Evolutionary conservation across 2,888 invertebrate species (phyloP), one percentile per base, ranked within the genome.

Genomic region (Lasioglossum lativentre): DNA sequence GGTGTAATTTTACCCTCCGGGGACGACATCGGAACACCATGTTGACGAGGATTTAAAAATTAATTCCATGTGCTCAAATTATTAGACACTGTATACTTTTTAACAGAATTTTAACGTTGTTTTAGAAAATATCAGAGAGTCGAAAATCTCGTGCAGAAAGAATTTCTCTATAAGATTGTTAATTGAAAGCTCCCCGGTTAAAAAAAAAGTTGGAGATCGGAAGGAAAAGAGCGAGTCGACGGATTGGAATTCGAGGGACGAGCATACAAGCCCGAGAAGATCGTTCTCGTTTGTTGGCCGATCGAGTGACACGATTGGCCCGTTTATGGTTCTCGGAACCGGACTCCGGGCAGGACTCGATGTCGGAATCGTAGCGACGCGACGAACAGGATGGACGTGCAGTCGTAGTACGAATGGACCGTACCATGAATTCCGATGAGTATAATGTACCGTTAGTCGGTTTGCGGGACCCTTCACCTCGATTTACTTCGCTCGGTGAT

Each of bases 361-460:
- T 74, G 85, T 84, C 84, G 88, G 83, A 85, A 88, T 86, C 82
- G 88, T 83, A 88, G 86, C 85, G 19, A 63, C 63, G 86, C 85
- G 87, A 72, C 88, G 82, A 90, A 88, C 91, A 89, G 86, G 88
- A 91, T 86, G 80, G 85, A 89, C 86, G 83, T 83, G 85, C 70
- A 87, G 79, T 86, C 83, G 83, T 86, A 77, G 87, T 90, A 92
- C 92, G 93, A 93, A 93, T 94, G 93, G 92, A 94, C 92, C 93
- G 92, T 91, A 91, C 93, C 90, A 91, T 92, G 93, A 94, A 94
- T 94, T 94, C 94, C 94, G 92, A 94, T 92, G 94, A 94, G 93
- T 91, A 91, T 93, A 92, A 91, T 90, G 92, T 94, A 94, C 94
- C 94, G 94, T 94, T 94, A 94, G 77, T 86, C 83, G 83, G 88